A percentile compares a stretch with the other conserved stretches of the same genome.
These are phyloP conservation scores for Pseudocheirus occidentalis DNA, from an alignment of 2,797 vertebrate species.

Conservation along the genomic window DNA sequence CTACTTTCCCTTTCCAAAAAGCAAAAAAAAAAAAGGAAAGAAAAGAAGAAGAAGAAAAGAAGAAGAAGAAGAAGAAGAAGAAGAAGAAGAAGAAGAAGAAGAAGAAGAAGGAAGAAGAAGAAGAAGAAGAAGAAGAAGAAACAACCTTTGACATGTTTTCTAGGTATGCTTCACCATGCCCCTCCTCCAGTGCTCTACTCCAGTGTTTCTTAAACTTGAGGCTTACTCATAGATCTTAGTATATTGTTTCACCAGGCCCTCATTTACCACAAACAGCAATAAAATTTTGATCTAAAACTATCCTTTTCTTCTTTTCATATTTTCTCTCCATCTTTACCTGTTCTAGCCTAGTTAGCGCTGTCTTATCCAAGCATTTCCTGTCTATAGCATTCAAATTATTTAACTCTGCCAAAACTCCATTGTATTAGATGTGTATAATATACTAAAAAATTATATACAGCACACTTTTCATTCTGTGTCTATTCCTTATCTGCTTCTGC, in stretches of 20 bases:
- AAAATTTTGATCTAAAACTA: background rate
- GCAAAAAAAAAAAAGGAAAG: no score
- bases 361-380: background rate
- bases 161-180: background rate
- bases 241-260: background rate
- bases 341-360: background rate
- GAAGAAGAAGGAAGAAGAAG: no score
- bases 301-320: conserved; percentile 3
- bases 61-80: no score
- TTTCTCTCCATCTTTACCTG: conserved; percentile 18
- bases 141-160: no score
- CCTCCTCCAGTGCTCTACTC: background rate
- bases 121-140: no score
- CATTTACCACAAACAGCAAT: background rate
- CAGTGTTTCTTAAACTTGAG: background rate
- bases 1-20: no score
- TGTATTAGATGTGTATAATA: background rate
- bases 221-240: background rate
- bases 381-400: background rate
- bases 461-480: background rate
- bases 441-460: background rate
- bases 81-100: no score
- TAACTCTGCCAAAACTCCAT: background rate
- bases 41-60: no score
- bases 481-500: background rate